phyloP scores from a whole-genome alignment of 2,797 vertebrate species.

The Pelodytes ibericus region DNA sequence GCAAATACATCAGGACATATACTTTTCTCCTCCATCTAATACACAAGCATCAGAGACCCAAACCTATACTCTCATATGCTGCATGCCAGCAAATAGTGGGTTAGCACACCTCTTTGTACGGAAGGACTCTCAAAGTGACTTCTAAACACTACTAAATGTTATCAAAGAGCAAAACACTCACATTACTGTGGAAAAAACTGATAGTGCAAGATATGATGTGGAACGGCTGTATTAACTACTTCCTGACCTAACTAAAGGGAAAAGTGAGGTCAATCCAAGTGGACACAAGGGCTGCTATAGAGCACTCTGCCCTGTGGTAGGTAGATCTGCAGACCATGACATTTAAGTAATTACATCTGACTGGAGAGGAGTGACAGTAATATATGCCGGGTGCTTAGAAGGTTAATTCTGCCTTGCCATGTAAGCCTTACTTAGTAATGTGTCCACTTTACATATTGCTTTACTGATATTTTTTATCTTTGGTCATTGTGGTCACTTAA shows the following conservation, averaged over 20 bases:
- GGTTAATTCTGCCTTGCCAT: no score
- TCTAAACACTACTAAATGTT: constrained; percentile 37
- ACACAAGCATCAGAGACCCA: not conserved
- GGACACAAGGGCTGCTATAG: not conserved
- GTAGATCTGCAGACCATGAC: not conserved
- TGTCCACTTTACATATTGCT: no score
- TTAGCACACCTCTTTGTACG: constrained; percentile 28
- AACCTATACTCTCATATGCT: not conserved
- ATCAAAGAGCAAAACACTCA: constrained; percentile 47
- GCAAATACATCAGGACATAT: not conserved
- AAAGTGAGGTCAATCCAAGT: not conserved
- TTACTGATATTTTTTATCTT: no score
- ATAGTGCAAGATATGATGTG: constrained; percentile 48
- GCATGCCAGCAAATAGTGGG: constrained; percentile 23
- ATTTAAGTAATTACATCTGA: no score
- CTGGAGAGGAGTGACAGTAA: no score
- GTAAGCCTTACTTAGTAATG: no score
- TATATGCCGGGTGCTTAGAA: no score
- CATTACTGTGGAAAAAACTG: constrained; percentile 45
- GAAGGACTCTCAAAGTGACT: constrained; percentile 55
- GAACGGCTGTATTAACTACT: constrained; percentile 38
- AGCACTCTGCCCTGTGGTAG: not conserved
- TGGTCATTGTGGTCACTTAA: no score
- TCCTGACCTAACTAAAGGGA: not conserved
- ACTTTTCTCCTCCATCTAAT: not conserved